phyloP scores from a whole-genome alignment of 2,797 vertebrate genomes.

The Melanotaenia trifasciata region DNA sequence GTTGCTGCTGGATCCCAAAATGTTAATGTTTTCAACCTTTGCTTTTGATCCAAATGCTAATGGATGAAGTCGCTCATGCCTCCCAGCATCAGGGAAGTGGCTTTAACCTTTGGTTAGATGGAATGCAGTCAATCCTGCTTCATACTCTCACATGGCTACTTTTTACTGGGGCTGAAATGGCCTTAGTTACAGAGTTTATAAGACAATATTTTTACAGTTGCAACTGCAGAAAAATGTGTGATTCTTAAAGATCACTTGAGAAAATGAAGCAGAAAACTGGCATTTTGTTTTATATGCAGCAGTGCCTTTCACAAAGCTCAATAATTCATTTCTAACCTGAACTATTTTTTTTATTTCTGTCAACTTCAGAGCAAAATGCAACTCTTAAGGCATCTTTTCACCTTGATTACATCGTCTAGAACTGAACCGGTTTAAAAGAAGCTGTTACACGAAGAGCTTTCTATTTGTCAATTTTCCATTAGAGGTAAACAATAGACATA shows the following conservation, averaged over 20 bases:
- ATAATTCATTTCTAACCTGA: background rate
- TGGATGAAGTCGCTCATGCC: background rate
- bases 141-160: background rate
- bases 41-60: slow-evolving; percentile 41
- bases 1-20: slow-evolving; percentile 17
- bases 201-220: background rate
- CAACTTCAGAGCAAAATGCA: background rate
- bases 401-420: no score
- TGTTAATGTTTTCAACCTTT: slow-evolving; percentile 48
- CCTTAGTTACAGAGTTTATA: background rate
- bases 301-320: background rate
- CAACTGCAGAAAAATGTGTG: background rate
- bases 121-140: slow-evolving; percentile 51
- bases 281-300: background rate
- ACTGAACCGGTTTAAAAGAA: background rate
- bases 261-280: background rate
- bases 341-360: background rate
- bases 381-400: background rate
- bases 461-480: background rate
- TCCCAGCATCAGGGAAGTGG: slow-evolving; percentile 9
- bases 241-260: background rate
- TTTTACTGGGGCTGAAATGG: slow-evolving; percentile 5
- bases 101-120: slow-evolving; percentile 32
- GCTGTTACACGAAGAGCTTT: background rate
- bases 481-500: background rate